Evolutionary conservation across 2,113 vertebrate genomes (phyloP), one percentile per base, ranked within the genome.

Genomic region (Gymnarchus niloticus): DNA sequence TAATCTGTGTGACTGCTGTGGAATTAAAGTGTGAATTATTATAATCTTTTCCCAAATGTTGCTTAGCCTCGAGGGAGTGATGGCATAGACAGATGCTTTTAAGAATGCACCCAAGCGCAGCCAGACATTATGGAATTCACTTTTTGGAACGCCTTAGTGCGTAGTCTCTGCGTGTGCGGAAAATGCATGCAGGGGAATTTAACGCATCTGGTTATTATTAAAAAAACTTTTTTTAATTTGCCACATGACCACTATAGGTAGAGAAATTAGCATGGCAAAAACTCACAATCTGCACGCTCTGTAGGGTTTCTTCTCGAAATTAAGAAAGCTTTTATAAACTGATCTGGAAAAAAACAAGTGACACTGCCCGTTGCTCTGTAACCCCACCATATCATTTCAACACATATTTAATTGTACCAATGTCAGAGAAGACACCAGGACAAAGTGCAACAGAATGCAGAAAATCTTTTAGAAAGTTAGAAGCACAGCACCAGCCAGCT

Each of bases 41-140:
- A 89, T 88, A 90, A 89, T 54, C 81, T 88, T 84, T 90, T 83
- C 59, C 88, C 78, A 84, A 69, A 87, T 89, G 85, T 86, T 89
- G 89, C 87, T 85, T 85, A 82, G 81, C 85, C 86, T 37, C 88
- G 69, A 87, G 88, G 83, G 87, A 54, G 23, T 51, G 59, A 87
- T 86, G 73, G 46, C 69, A 73, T 69, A 85, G 23, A 88, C 84
- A 87, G 83, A 88, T 82, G 84, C 83, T 46, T 54, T 86, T 73
- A 87, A 82, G 19, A 61, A 85, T 86, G 85, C 52, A 54, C 82
- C 87, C 89, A 37, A 87, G 54, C 61, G 84, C 83, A 76, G 51
- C 76, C 49, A 88, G 83, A 56, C 87, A 41, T 82, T 81, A 49
- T 0, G 48, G 81, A 85, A 85, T 81, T 80, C 57, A 2, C 51